Conservation (phyloP, 2,797 vertebrate species). For the Sphenodon punctatus region DNA sequence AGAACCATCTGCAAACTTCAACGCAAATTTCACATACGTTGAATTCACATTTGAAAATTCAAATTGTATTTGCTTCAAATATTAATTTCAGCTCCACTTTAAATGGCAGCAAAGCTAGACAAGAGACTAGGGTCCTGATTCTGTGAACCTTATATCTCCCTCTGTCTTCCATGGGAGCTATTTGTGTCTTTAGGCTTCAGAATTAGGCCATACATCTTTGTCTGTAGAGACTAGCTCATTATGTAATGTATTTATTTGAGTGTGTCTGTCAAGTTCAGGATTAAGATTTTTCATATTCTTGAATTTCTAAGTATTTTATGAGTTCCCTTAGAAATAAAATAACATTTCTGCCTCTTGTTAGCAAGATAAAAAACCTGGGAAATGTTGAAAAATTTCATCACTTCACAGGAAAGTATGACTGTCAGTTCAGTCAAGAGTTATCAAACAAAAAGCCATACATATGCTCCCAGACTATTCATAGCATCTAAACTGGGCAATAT, state of each 20-base stretch:
- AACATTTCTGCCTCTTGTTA: background rate
- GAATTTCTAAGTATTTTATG: background rate
- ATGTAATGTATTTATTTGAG: background rate
- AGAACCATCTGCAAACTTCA: no score
- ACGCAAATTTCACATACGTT: no score
- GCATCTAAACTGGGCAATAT: background rate
- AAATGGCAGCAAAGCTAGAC: background rate
- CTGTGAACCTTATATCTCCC: background rate
- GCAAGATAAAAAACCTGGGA: background rate
- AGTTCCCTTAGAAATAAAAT: background rate
- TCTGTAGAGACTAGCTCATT: background rate
- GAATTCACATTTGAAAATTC: no score
- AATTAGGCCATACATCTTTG: background rate
- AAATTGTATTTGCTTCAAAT: no score
- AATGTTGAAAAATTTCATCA: background rate
- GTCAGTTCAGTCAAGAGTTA: background rate
- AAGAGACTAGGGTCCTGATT: rapidly evolving
- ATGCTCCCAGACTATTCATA: background rate
- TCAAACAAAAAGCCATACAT: background rate
- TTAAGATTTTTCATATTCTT: background rate
- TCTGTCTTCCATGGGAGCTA: background rate
- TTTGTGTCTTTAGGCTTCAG: background rate
- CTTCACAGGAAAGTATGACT: background rate
- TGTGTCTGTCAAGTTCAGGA: background rate
- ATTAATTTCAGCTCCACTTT: background rate